Evolutionary conservation across 2,113 vertebrate genomes (phyloP).

Genomic region (Muscicapa adusta): DNA sequence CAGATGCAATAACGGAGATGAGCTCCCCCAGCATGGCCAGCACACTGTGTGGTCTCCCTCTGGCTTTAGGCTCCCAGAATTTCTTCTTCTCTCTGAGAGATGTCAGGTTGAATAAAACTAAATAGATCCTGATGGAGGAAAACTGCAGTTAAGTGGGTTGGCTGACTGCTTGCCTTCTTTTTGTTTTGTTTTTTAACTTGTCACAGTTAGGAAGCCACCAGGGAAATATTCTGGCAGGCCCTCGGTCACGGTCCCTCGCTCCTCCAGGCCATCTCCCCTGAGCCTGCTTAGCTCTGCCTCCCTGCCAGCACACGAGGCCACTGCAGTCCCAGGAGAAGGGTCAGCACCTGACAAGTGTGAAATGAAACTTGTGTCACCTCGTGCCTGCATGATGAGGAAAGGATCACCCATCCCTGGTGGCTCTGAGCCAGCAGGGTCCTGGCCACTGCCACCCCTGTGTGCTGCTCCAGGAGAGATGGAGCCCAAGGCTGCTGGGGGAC

Average conservation of each 20-base stretch:
- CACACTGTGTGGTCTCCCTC: constrained; percentile 49
- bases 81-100: constrained; percentile 18
- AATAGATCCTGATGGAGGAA: constrained; percentile 54
- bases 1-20: constrained; percentile 39
- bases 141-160: constrained; percentile 55
- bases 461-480: neutral
- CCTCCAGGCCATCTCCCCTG: neutral
- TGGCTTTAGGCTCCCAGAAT: constrained; percentile 50
- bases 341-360: neutral
- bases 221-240: neutral
- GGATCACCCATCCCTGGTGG: neutral
- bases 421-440: neutral
- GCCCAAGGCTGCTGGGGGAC: neutral
- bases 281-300: neutral
- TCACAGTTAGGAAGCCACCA: constrained; percentile 1
- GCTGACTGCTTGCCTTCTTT: constrained; percentile 46
- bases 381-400: neutral
- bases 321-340: neutral
- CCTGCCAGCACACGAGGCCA: neutral
- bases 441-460: accelerated
- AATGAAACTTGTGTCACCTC: neutral
- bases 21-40: neutral
- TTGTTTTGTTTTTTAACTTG: constrained; percentile 28
- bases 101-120: constrained; percentile 58
- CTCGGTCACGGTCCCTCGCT: neutral